phyloP scores from a whole-genome alignment of 2,797 vertebrate genomes.

The Otolemur crassicaudatus region DNA sequence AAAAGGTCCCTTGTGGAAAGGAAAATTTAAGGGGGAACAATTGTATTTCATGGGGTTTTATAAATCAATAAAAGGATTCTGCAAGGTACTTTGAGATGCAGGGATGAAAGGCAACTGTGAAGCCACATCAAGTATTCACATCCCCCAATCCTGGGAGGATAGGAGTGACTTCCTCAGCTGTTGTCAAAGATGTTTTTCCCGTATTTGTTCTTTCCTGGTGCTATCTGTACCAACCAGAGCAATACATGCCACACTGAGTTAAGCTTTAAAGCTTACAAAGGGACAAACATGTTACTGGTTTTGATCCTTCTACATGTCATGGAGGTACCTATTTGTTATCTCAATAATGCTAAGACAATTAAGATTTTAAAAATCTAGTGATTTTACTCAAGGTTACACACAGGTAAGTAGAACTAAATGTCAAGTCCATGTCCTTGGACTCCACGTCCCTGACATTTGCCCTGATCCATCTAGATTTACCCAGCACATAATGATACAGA shows the following conservation, averaged over 20 bases:
- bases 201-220: constrained; percentile 21
- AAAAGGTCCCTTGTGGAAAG: constrained; percentile 23
- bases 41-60: constrained; percentile 69
- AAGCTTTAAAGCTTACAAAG: constrained; percentile 32
- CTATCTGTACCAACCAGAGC: not conserved
- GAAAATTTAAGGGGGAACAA: constrained; percentile 60
- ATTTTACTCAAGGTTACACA: not conserved
- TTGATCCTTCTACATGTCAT: not conserved
- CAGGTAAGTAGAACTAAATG: not conserved
- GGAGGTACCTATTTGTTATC: constrained; percentile 1
- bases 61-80: constrained; percentile 64
- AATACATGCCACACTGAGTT: not conserved
- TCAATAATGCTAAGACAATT: constrained; percentile 6
- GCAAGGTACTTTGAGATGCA: constrained; percentile 67
- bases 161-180: constrained; percentile 43
- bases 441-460: not conserved
- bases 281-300: not conserved
- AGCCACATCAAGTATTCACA: not conserved
- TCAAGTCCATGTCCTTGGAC: not conserved
- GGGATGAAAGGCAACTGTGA: constrained; percentile 69
- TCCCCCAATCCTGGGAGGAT: not conserved
- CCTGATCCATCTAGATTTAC: not conserved
- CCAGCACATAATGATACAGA: not conserved
- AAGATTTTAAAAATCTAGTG: not conserved
- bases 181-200: constrained; percentile 11